These are phyloP conservation scores for Seriola dumerili DNA, from an alignment of 2,113 vertebrate species.

Conservation along the genomic window DNA sequence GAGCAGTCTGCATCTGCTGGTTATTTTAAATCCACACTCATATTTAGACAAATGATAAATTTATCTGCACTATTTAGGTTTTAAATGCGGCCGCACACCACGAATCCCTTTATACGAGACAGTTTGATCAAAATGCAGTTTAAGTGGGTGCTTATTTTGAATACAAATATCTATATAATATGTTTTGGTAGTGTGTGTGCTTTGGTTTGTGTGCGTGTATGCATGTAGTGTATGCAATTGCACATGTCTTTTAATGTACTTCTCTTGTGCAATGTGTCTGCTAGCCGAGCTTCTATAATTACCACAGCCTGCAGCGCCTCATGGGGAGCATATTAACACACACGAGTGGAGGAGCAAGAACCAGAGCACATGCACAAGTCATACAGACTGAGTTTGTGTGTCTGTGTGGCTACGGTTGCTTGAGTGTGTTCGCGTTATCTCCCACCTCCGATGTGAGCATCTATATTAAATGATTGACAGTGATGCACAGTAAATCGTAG, in stretches of 20 bases:
- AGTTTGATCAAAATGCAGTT: not conserved
- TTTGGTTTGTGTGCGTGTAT: slow-evolving; percentile 29
- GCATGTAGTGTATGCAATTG: slow-evolving; percentile 24
- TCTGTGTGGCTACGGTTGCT: not conserved
- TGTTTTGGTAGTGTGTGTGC: not conserved
- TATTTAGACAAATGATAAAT: not conserved
- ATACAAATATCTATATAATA: not conserved
- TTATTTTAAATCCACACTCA: not conserved
- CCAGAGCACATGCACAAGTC: slow-evolving; percentile 57
- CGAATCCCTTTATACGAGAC: not conserved
- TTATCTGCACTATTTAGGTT: slow-evolving; percentile 3
- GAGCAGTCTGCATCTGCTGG: not conserved
- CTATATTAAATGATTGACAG: slow-evolving; percentile 18
- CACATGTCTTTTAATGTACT: slow-evolving; percentile 65
- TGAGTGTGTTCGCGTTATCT: slow-evolving; percentile 17
- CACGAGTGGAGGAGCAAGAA: slow-evolving; percentile 80
- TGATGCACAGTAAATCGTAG: slow-evolving; percentile 17
- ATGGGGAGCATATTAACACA: slow-evolving; percentile 83
- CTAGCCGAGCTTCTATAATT: slow-evolving; percentile 82
- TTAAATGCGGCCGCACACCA: not conserved
- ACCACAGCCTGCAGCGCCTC: slow-evolving; percentile 81
- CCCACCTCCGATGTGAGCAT: slow-evolving; percentile 26
- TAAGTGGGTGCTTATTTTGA: not conserved
- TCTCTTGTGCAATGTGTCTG: slow-evolving; percentile 69
- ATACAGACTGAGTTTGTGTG: slow-evolving; percentile 6